Evolutionary conservation across 2,888 invertebrate genomes (phyloP).

Genomic region (Platycnemis pennipes): DNA sequence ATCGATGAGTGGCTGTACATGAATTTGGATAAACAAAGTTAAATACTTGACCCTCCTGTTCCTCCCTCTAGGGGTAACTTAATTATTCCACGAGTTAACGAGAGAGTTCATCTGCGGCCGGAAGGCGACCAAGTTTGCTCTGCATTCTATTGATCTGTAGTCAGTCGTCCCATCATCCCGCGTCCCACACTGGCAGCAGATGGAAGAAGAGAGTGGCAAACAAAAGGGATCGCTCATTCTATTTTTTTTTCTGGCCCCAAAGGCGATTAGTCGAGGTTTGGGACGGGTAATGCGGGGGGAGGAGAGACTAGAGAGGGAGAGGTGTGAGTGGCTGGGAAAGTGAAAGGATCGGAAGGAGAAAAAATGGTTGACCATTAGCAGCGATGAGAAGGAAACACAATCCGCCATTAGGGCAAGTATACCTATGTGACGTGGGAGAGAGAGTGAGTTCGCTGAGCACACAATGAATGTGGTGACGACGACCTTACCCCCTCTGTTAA

Average conservation of each 20-base stretch:
- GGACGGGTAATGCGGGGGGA: neutral
- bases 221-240: neutral
- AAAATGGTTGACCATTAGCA: neutral
- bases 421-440: neutral
- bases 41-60: no score
- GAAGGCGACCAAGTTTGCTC: neutral
- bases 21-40: no score
- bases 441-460: neutral
- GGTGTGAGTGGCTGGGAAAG: neutral
- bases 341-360: neutral
- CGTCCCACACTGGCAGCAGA: no score
- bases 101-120: neutral
- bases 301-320: no score
- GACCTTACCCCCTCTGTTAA: no score
- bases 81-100: neutral
- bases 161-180: neutral
- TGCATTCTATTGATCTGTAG: neutral
- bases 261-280: neutral
- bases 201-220: neutral
- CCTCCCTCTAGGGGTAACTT: no score
- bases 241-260: neutral
- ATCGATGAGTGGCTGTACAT: no score
- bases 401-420: neutral
- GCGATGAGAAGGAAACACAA: constrained; percentile 16
- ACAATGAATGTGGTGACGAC: neutral